phyloP scores from a whole-genome alignment of 2,797 vertebrate genomes.

The Pantherophis alleghaniensis region DNA sequence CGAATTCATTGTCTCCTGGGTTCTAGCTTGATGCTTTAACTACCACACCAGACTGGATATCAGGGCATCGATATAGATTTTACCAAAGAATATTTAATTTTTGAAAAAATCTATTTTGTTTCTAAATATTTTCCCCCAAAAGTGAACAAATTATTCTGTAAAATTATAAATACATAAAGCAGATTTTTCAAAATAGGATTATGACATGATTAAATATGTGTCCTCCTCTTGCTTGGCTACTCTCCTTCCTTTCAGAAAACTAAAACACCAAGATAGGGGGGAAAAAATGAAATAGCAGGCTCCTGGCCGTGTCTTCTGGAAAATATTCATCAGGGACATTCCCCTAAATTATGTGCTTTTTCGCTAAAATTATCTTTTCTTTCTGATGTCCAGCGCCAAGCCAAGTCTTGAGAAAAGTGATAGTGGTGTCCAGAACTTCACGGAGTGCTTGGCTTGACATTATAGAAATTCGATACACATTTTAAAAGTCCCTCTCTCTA shows the following conservation, averaged over 20 bases:
- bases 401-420: constrained; percentile 15
- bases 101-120: background rate
- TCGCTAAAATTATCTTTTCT: constrained; percentile 31
- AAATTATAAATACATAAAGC: background rate
- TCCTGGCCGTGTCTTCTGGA: background rate
- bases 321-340: background rate
- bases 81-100: background rate
- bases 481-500: constrained; percentile 47
- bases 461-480: constrained; percentile 63
- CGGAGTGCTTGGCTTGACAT: constrained; percentile 47
- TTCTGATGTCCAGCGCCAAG: constrained; percentile 9
- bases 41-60: background rate
- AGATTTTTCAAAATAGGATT: background rate
- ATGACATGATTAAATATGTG: background rate
- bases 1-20: background rate
- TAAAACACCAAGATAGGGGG: background rate
- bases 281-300: background rate
- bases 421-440: background rate
- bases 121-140: background rate
- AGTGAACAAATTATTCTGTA: background rate
- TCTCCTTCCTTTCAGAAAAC: background rate
- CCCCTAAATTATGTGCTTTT: constrained; percentile 7
- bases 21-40: background rate
- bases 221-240: background rate
- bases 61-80: background rate